Evolutionary conservation across 2,113 vertebrate species (phyloP), one percentile per base, ranked within the genome.

Genomic region (Calidris pugnax): DNA sequence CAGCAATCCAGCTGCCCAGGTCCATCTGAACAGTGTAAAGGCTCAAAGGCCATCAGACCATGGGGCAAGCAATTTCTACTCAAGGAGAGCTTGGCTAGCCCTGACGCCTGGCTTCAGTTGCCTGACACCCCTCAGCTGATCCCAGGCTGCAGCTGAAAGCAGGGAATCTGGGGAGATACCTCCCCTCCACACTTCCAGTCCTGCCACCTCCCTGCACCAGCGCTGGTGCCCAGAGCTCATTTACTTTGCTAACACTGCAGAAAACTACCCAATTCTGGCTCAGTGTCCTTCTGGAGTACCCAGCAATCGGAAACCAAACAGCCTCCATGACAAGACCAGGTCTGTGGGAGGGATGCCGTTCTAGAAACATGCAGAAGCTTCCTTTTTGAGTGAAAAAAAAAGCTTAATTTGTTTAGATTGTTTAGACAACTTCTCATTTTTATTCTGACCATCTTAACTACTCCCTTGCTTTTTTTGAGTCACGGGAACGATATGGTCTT

Each of bases 121-220:
- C 23, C 5, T 4, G 4, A 28, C n/a, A 35, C 4, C 7, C 3
- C 14, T 22, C 23, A 39, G 18, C 0, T 85, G 47, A 37, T 67
- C 24, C 53, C 47, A 21, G 24, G 47, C 28, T 73, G 53, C 39
- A 55, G 45, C 27, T 41, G n/a, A 63, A 48, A 50, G n/a, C 22
- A 47, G 22, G 6, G 32, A 7, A 32, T 47, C 41, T 72, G 30
- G 14, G 28, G 5, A 79, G 20, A 56, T 20, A 27, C 1, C 4
- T 63, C 4, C 6, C 4, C 10, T 71, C 10, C 47, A 30, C 4
- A 10, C 17, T 33, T 91, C 17, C 9, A 41, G 18, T 71, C 21
- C 47, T 26, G 30, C 23, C 26, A 10, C 7, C 3, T 55, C 16
- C 57, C 6, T 3, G 3, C 17, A 24, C 10, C 26, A 72, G 9